Evolutionary conservation across 2,888 invertebrate genomes (phyloP).

Genomic region (Apotomis betuletana): DNA sequence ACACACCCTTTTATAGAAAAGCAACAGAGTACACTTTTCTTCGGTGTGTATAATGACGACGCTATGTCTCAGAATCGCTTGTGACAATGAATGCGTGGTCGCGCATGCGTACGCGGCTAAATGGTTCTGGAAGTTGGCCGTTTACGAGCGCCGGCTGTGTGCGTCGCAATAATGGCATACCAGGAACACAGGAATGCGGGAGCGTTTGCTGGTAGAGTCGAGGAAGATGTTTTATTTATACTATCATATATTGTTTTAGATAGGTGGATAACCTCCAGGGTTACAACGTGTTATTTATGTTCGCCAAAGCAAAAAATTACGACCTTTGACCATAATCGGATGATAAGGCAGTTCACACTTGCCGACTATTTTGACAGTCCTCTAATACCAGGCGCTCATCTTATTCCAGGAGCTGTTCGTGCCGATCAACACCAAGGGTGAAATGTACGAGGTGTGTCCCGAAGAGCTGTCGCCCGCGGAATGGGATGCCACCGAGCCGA

Average conservation of each 20-base stretch:
- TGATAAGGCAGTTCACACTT: too few relatives aligned
- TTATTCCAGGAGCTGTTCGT: constrained; percentile 86
- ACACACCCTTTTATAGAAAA: not conserved
- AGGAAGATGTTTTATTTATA: not conserved
- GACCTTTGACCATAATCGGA: too few relatives aligned
- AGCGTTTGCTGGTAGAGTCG: not conserved
- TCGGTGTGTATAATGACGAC: not conserved
- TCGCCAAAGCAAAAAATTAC: too few relatives aligned
- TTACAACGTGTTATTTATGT: too few relatives aligned
- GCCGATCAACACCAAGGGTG: constrained; percentile 89
- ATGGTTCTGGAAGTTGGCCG: constrained; percentile 19
- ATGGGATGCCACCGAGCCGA: constrained; percentile 78
- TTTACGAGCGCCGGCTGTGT: constrained; percentile 18
- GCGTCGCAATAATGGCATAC: constrained; percentile 3
- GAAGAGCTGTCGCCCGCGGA: constrained; percentile 81
- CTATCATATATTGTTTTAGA: too few relatives aligned
- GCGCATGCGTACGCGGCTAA: constrained; percentile 56
- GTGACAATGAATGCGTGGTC: constrained; percentile 59
- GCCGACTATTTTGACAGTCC: not conserved
- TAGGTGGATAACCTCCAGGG: too few relatives aligned
- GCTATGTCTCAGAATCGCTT: constrained; percentile 51
- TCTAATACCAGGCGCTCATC: constrained; percentile 43
- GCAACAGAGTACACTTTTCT: not conserved
- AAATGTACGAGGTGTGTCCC: constrained; percentile 87
- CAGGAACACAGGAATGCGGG: constrained; percentile 2